Base-by-base conservation (phyloP, 2,113 vertebrate species). In the Corapipo altera region DNA sequence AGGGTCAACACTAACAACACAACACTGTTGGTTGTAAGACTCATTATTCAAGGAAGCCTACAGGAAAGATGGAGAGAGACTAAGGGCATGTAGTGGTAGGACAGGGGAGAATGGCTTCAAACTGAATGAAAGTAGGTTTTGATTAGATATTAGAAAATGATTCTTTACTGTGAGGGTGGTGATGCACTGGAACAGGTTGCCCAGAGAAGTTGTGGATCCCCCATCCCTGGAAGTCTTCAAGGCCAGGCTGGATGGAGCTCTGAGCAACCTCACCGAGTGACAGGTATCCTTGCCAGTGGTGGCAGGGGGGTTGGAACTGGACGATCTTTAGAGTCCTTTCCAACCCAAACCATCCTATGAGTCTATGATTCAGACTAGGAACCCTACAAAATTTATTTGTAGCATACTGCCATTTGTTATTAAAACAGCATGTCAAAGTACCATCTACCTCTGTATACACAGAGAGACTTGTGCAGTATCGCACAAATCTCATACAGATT, bases 211-310 rank as follows among this genome's bases (percentile, higher is more conserved):
- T 61, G n/a, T n/a, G 41, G 24, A 44, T 69, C n/a, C 8, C 54
- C 6, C 54, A 82, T 35, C 24, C 17, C 2, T 19, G 17, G 30
- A 35, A 69, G 16, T 27, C 7, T 12, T 83, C 17, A 46, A 61
- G 46, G 39, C 16, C 28, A 46, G 23, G 39, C 0, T 48, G 24
- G 28, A 82, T 15, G 11, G 14, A n/a, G 7, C 30, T 54, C 33
- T 69, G 28, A 54, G 46, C 16, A 82, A 75, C n/a, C 16, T 32
- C 16, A 22, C 32, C 11, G 9, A 12, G n/a, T 32, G 24, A 20
- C 54, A 52, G 6, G 7, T 22, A 24, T 18, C 20, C n/a, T 30
- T 48, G 39, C 13, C 46, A 16, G 33, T 0, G 0, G 44, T 0
- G 0, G 13, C 39, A 24, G 8, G 10, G 8, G 23, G 5, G 43